Evolutionary conservation across 2,797 vertebrate species (phyloP), one percentile per base, ranked within the genome.

Genomic region (Trachops cirrhosus): DNA sequence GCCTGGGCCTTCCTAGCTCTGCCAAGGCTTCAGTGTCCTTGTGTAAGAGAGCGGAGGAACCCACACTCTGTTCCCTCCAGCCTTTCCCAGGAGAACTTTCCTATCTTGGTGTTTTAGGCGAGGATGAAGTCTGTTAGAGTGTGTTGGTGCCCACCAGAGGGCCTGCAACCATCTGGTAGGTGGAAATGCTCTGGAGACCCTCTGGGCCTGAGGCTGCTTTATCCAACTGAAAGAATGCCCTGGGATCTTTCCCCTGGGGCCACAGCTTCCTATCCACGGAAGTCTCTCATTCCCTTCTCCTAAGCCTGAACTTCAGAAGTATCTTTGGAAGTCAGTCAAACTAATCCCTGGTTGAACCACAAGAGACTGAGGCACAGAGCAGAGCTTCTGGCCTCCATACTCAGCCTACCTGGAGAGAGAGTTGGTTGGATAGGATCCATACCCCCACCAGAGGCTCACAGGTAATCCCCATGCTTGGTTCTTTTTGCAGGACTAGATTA

Each of bases 401-500:
- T 15, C 77, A 78, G 57, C 34, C 82, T 96, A 4, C 0, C 71
- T 41, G 22, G 46, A 79, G 75, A 93, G 34, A 0, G 10, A 59
- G 84, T 44, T 82, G 71, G 29, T 85, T 22, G 83, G 8, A 78
- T 90, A 88, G 52, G 52, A 32, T 80, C 88, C 77, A 67, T 18
- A n/a, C 64, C 67, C 59, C 93, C 26, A 57, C 44, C 32, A 75
- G 64, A 93, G 41, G 22, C 39, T 26, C 21, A 3, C 21, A 75
- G 50, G 12, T 73, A 46, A 96, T 44, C 26, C 32, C 29, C 21
- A n/a, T 14, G 6, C 57, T 4, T 62, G 18, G 96, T 97, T 97
- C 79, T 77, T 96, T 96, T 98, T 96, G 59, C 98, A 99, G 99
- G 98, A 99, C 99, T 74, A 99, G 99, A 98, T 98, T 99, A 29